phyloP scores from a whole-genome alignment of 2,888 invertebrate species.

The Rapana venosa region DNA sequence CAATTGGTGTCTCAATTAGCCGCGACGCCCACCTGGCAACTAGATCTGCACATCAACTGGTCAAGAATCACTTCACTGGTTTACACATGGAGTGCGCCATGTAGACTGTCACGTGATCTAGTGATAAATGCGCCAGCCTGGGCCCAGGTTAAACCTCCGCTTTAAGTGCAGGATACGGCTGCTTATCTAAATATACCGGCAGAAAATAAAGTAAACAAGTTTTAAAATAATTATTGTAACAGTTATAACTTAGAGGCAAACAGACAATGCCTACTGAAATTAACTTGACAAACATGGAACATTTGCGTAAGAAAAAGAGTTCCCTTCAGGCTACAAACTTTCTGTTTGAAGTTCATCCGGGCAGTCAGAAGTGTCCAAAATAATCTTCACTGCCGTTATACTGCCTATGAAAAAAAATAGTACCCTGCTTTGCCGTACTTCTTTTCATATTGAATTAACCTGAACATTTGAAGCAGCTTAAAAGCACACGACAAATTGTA shows the following conservation, averaged over 20 bases:
- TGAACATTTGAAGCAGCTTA: neutral
- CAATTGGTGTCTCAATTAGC: too few relatives aligned
- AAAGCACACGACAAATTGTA: neutral
- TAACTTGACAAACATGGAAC: slow-evolving; percentile 7
- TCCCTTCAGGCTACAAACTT: slow-evolving; percentile 16
- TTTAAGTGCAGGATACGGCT: neutral
- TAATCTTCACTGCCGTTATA: slow-evolving; percentile 40
- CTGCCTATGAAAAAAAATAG: slow-evolving; percentile 40
- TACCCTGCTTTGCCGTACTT: slow-evolving; percentile 7
- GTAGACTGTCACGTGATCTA: slow-evolving; percentile 25
- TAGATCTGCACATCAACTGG: too few relatives aligned
- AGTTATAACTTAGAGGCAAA: neutral
- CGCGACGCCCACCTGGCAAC: too few relatives aligned
- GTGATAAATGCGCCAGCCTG: slow-evolving; percentile 20
- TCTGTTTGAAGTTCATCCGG: slow-evolving; percentile 44
- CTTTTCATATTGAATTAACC: neutral
- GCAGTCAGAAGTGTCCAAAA: slow-evolving; percentile 38
- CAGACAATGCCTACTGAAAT: neutral
- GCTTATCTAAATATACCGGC: neutral
- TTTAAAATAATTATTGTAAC: neutral
- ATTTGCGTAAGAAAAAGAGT: slow-evolving; percentile 40
- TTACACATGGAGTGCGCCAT: slow-evolving; percentile 50
- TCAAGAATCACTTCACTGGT: slow-evolving; percentile 1
- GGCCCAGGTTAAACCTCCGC: neutral
- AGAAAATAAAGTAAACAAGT: neutral